Evolutionary conservation across 2,888 invertebrate species (phyloP).

Genomic region (Adineta ricciae): DNA sequence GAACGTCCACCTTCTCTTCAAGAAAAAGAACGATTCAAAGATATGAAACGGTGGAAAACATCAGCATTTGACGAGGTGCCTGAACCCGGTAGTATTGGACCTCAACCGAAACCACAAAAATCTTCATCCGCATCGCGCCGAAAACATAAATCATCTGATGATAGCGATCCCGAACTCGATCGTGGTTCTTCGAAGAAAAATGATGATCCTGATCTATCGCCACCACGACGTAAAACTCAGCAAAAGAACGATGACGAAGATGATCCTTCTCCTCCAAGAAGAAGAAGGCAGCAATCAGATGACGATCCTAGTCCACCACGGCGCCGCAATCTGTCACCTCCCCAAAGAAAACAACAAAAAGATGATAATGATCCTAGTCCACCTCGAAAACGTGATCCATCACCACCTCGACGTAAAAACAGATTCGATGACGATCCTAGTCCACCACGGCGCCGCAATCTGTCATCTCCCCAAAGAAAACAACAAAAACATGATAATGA

Average conservation of each 20-base stretch:
- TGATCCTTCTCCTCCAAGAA: slow-evolving; percentile 11
- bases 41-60: neutral
- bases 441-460: neutral
- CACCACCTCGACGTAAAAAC: neutral
- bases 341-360: neutral
- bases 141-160: neutral
- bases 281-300: neutral
- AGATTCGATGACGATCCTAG: neutral
- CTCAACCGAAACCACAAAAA: neutral
- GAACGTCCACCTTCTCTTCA: neutral
- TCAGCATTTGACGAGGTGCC: neutral
- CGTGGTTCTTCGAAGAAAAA: neutral
- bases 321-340: neutral
- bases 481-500: neutral
- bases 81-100: neutral
- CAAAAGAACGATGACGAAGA: neutral
- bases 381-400: neutral
- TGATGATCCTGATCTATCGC: neutral
- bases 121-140: neutral
- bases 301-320: neutral
- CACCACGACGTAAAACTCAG: neutral
- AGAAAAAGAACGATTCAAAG: neutral
- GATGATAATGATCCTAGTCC: neutral
- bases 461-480: neutral
- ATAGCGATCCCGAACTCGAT: slow-evolving; percentile 13